Evolutionary conservation across 2,888 invertebrate species (phyloP), one percentile per base, ranked within the genome.

Genomic region (Petrolisthes cinctipes): DNA sequence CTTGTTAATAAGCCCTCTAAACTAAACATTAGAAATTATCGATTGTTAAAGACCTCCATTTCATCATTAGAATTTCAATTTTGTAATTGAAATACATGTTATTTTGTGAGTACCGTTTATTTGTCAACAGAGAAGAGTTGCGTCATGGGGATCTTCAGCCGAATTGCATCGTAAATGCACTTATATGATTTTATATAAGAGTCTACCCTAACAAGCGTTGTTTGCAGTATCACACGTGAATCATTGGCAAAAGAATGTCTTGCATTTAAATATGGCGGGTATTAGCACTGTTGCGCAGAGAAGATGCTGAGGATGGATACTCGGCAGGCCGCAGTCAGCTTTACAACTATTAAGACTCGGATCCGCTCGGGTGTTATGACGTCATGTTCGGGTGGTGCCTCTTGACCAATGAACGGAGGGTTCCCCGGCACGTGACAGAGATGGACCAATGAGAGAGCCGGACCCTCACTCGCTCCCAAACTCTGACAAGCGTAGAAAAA

Each of bases 401-500:
- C 11, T 20, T 61, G 57, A 61, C 89, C 89, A 89, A 86, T 86
- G 68, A 37, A 56, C 4, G 83, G 4, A 14, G 73, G 11, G 56
- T 1, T 5, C 11, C 4, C 3, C 17, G n/a, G 61, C 89, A 89
- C 86, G 89, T 89, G 89, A 89, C 85, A 17, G 51, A 7, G 14
- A 56, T 5, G 5, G 76, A 54, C 89, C 86, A 89, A 89, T 86
- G 56, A 57, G 82, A 57, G 66, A 57, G 37, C 51, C 61, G 78
- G 76, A 23, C n/a, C 61, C 61, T 88, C 90, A 91, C 91, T 91
- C 91, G 91, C 88, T 89, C 89, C 88, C 91, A 94, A 94, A 94
- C 94, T 94, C 95, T 96, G 96, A 96, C 96, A 96, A 96, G 96
- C 96, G 96, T 96, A 96, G 95, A 96, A 97, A 96, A 97, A 96